Evolutionary conservation across 2,797 vertebrate genomes (phyloP), one percentile per base, ranked within the genome.

Genomic region (Melanotaenia maccullochi): DNA sequence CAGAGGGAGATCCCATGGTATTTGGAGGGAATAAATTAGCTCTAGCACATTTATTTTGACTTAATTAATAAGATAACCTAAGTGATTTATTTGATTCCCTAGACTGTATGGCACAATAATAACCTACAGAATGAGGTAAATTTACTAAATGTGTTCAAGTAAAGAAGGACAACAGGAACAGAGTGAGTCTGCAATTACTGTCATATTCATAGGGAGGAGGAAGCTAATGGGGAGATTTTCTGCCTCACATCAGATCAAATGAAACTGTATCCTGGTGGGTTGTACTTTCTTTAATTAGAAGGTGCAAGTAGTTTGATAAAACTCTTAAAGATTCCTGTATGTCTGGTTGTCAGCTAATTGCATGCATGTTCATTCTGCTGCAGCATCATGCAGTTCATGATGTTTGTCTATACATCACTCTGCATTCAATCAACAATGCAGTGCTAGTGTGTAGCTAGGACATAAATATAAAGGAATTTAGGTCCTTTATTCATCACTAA

Each of bases 21-120:
- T 93, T 94, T 93, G 82, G 88, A 89, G 61, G 60, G 90, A 94
- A 93, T 93, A 94, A 90, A 92, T 93, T 93, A 94, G 85, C 89
- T 90, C 82, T 49, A 78, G 85, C 88, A 90, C 87, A 90, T 90
- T 95, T 93, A 94, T 94, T 94, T 92, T 92, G 89, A 94, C 91
- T 94, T 95, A 95, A 95, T 94, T 95, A 95, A 95, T 93, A 93
- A 88, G 90, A 94, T 94, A 93, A 93, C 91, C 91, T 91, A 90
- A 93, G 90, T 90, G 91, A 94, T 93, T 94, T 92, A 92, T 94
- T 92, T 94, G 90, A 95, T 94, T 94, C 89, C 90, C 91, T 60
- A 89, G 92, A 90, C 90, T 92, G 84, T 90, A 92, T 78, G 80
- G 85, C 87, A 86, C 83, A 89, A 90, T 94, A 95, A 94, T 91